Conservation (phyloP, 2,888 invertebrate genomes). For the Metalampra italica region DNA sequence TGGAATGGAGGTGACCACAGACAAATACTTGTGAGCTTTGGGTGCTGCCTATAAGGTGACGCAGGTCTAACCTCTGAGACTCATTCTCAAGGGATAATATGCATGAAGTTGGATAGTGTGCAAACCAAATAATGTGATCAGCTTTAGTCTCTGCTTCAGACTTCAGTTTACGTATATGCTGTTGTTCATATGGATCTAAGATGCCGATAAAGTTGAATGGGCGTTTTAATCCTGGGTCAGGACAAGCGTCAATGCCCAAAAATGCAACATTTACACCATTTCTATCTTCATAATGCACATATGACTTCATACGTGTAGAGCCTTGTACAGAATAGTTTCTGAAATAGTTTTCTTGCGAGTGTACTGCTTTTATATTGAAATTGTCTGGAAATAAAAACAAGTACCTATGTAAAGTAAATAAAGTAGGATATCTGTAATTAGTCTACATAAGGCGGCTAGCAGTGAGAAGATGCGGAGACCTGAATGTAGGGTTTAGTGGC, state of each 20-base stretch:
- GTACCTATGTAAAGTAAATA: too few species aligned
- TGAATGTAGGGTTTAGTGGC: too few species aligned
- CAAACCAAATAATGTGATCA: constrained; percentile 82
- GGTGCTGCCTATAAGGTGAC: constrained; percentile 79
- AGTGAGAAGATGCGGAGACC: too few species aligned
- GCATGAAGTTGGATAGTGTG: constrained; percentile 95
- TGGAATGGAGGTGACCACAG: constrained; percentile 93
- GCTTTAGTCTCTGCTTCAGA: constrained; percentile 68
- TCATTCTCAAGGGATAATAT: constrained; percentile 81
- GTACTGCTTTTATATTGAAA: constrained; percentile 86
- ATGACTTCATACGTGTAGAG: constrained; percentile 82
- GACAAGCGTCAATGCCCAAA: constrained; percentile 91
- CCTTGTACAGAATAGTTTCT: constrained; percentile 90
- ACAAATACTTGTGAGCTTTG: constrained; percentile 85
- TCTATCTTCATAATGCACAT: constrained; percentile 78
- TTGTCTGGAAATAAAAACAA: constrained; percentile 83
- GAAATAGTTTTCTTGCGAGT: constrained; percentile 86
- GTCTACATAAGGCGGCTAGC: too few species aligned
- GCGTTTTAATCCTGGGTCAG: constrained; percentile 90
- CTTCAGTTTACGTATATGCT: constrained; percentile 76
- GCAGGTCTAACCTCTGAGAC: constrained; percentile 66
- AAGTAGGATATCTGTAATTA: too few species aligned
- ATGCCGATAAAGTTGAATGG: constrained; percentile 95
- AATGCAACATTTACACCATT: constrained; percentile 86
- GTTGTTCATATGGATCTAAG: constrained; percentile 78